Base-by-base conservation (phyloP, 2,113 vertebrate genomes). In the Sterrhoptilus dennistouni region DNA sequence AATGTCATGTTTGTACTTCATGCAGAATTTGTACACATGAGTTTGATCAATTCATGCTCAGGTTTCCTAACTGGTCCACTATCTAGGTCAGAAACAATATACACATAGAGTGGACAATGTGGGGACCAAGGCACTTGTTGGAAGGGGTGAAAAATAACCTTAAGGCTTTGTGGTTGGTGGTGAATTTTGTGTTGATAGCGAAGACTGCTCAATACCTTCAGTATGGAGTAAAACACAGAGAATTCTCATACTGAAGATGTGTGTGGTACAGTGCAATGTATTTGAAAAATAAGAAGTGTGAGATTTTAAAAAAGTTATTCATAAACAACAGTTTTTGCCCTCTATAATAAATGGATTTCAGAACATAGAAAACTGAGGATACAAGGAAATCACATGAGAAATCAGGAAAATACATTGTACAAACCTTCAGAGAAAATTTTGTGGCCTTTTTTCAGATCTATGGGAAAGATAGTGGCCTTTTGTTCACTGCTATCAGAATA, bases 71-170 rank as follows among this genome's bases (percentile, higher is more conserved):
- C 5, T 27, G 42, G 44, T 42, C 23, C 31, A 18, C 31, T 53
- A 0, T 25, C 19, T 57, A 57, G 0, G 3, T 36, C 22, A 42
- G n/a, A 69, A 91, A 57, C 1, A 20, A 14, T 31, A 17, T 21
- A 11, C 3, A 16, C 0, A 0, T 25, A 11, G 11, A 72, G 28
- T 13, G 42, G 5, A 29, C 35, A 27, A 23, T 24, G 9, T 75
- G 12, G 21, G 24, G 38, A 33, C 5, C 3, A 9, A 36, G 24
- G 18, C 15, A 33, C 9, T 44, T 65, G 17, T 35, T 13, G 29
- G 15, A 76, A 65, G 10, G 17, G 14, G 1, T 31, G 8, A 80
- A 65, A 80, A 83, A 20, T 14, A 59, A 18, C 4, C 4, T 14
- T 21, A 31, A 25, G 29, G 12, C 5, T 69, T 64, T 44, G 21